Percentiles rank a stretch among this genome's conserved stretches.
Conservation (phyloP, 1,140 invertebrate genomes). For the Idris sp. region DNA sequence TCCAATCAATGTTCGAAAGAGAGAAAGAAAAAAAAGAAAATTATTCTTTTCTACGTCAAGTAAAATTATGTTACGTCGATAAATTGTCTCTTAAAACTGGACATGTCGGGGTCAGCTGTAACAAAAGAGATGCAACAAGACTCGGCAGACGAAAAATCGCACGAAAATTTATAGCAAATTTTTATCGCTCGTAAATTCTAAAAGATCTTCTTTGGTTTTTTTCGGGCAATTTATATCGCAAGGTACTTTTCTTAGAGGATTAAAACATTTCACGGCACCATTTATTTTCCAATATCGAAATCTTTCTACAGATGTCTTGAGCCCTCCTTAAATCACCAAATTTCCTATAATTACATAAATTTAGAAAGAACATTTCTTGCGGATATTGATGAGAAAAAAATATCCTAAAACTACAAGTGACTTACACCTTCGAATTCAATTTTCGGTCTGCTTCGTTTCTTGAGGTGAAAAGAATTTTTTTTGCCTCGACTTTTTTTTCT, state of each 20-base stretch:
- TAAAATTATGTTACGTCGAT: conserved; percentile 17
- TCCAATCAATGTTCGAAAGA: too few species aligned
- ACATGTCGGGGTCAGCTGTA: conserved; percentile 2
- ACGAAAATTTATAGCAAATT: conserved; percentile 40
- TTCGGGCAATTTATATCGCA: conserved; percentile 12
- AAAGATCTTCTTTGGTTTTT: background rate
- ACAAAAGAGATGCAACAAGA: background rate
- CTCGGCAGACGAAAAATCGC: too few species aligned
- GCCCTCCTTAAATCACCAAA: background rate
- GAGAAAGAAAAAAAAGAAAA: too few species aligned
- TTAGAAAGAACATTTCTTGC: too few species aligned
- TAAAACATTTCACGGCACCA: conserved; percentile 1
- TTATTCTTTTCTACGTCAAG: background rate
- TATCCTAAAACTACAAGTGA: too few species aligned
- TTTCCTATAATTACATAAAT: too few species aligned
- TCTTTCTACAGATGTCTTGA: background rate
- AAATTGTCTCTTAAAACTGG: conserved; percentile 10
- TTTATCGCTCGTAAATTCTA: conserved; percentile 40
- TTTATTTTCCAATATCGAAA: background rate
- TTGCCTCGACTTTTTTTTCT: conserved; percentile 7
- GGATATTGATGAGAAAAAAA: too few species aligned
- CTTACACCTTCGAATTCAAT: too few species aligned
- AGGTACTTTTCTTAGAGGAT: background rate
- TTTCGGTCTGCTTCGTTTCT: background rate
- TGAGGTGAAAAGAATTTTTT: conserved; percentile 20